Conservation (phyloP, 2,888 invertebrate species). For the Lypha dubia region DNA sequence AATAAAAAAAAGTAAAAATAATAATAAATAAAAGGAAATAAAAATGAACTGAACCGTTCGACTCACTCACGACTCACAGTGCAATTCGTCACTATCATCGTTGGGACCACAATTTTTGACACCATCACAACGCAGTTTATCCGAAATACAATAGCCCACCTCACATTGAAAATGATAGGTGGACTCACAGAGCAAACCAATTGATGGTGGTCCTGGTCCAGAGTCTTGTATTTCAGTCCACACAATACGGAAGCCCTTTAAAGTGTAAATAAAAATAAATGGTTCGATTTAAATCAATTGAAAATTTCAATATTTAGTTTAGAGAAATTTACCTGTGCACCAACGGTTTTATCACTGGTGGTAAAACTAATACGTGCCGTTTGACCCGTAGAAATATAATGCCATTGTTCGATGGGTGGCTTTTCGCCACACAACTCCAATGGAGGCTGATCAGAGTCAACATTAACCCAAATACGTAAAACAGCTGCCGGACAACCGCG, state of each 20-base stretch:
- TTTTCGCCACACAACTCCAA: slow-evolving; percentile 95
- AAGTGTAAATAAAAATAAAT: not conserved
- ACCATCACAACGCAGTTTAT: slow-evolving; percentile 90
- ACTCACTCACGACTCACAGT: slow-evolving; percentile 85
- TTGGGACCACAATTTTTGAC: slow-evolving; percentile 89
- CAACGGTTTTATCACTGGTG: slow-evolving; percentile 96
- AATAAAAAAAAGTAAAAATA: slow-evolving; percentile 56
- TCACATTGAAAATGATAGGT: slow-evolving; percentile 90
- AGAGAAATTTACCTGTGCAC: slow-evolving; percentile 85
- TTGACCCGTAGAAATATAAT: slow-evolving; percentile 93
- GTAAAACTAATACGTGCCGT: slow-evolving; percentile 96
- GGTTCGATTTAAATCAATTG: not conserved
- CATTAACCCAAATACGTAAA: slow-evolving; percentile 91
- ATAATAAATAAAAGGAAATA: slow-evolving; percentile 73
- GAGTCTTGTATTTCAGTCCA: slow-evolving; percentile 95
- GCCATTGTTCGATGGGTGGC: slow-evolving; percentile 89
- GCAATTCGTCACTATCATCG: slow-evolving; percentile 84
- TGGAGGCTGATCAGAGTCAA: slow-evolving; percentile 90
- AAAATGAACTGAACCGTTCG: slow-evolving; percentile 85
- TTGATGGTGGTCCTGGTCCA: slow-evolving; percentile 84
- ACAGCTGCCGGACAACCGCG: slow-evolving; percentile 97
- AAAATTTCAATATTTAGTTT: not conserved
- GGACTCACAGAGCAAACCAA: slow-evolving; percentile 83
- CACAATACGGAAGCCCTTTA: slow-evolving; percentile 93
- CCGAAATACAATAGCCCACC: slow-evolving; percentile 91